Percentiles rank a stretch among this genome's conserved stretches.
These are phyloP conservation scores for Coilia nasus DNA, from an alignment of 2,797 vertebrate genomes.

Conservation along the genomic window DNA sequence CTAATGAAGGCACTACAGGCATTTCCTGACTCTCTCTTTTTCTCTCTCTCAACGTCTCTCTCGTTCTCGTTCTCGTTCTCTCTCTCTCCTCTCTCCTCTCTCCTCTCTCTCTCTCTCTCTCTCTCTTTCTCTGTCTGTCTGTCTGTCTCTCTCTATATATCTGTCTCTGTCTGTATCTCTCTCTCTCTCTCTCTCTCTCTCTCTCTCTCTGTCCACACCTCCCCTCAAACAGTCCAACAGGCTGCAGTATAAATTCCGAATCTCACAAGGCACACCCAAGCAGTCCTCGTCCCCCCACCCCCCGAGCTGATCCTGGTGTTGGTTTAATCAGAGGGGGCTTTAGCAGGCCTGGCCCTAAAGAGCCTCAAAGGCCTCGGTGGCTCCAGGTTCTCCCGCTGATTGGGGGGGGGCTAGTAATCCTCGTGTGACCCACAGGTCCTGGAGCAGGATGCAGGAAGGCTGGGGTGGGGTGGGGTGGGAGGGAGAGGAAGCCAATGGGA, in stretches of 20 bases:
- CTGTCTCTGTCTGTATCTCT: background rate
- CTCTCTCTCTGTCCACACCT: background rate
- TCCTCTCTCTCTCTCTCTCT: conserved; percentile 1
- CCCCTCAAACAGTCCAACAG: background rate
- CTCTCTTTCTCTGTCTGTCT: background rate
- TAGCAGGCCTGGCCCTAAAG: conserved; percentile 25
- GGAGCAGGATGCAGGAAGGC: conserved; percentile 27
- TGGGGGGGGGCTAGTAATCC: conserved; percentile 39
- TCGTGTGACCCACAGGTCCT: conserved; percentile 36
- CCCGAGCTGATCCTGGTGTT: conserved; percentile 34
- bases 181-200: background rate
- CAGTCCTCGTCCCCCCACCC: background rate
- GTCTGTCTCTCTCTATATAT: background rate
- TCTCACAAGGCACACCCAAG: background rate
- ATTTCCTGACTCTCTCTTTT: background rate
- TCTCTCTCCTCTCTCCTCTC: background rate
- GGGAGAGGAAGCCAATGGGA: background rate
- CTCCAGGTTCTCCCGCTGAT: background rate
- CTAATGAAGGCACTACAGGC: background rate
- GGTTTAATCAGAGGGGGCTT: conserved; percentile 34
- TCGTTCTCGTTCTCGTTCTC: background rate
- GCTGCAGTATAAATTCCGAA: background rate
- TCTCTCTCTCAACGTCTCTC: background rate
- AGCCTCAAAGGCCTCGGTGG: conserved; percentile 18
- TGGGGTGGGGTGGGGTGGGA: conserved; percentile 20